phyloP scores from a whole-genome alignment of 2,797 vertebrate genomes.

The Australoheros facetus region DNA sequence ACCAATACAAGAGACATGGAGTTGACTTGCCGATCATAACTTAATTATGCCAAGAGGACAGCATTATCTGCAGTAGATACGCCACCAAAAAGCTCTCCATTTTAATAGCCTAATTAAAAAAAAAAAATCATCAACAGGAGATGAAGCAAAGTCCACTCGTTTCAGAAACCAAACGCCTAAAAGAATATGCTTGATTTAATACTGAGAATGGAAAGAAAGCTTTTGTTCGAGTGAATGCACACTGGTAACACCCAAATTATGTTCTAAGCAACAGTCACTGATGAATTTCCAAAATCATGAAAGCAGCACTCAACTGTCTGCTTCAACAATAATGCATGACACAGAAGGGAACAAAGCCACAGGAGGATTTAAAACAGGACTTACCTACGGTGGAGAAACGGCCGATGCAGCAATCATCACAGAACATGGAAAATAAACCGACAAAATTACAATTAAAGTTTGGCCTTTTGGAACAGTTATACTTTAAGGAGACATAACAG shows the following conservation, averaged over 20 bases:
- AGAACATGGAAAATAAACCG: constrained; percentile 62
- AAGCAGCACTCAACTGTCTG: background rate
- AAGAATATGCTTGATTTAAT: background rate
- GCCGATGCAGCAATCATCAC: constrained; percentile 21
- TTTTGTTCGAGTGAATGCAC: background rate
- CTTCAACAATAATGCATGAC: background rate
- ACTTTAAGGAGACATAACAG: constrained; percentile 15
- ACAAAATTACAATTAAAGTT: constrained; percentile 48
- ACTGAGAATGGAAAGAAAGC: background rate
- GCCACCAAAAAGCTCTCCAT: background rate
- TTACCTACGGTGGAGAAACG: constrained; percentile 68
- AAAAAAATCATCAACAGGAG: background rate
- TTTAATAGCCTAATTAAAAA: background rate
- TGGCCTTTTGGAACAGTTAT: background rate
- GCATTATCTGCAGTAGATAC: background rate
- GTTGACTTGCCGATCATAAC: background rate
- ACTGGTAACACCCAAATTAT: background rate
- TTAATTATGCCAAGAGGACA: background rate
- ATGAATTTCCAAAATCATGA: background rate
- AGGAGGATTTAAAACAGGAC: constrained; percentile 48
- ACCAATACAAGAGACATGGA: background rate
- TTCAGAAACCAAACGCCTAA: background rate
- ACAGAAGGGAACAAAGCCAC: background rate
- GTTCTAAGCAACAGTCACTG: background rate
- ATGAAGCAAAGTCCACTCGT: background rate